These are phyloP conservation scores for Esox niger DNA, from an alignment of 2,113 vertebrate genomes.

Conservation along the genomic window DNA sequence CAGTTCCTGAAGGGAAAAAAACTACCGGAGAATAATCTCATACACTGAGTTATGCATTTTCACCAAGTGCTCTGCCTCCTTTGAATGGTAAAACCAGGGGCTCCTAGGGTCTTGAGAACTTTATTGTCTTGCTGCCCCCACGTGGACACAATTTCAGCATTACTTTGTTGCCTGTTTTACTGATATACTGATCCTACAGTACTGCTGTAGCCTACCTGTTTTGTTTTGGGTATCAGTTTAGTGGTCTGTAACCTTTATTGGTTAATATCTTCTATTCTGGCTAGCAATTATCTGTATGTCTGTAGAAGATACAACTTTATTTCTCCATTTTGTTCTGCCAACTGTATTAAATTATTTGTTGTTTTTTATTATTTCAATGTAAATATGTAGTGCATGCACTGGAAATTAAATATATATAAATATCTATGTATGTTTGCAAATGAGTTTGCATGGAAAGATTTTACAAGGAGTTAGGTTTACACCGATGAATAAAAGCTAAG, in stretches of 20 bases:
- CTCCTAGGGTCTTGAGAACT: background rate
- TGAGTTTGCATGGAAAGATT: conserved; percentile 84
- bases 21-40: conserved; percentile 12
- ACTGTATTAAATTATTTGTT: conserved; percentile 61
- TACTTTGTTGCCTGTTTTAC: conserved; percentile 11
- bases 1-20: background rate
- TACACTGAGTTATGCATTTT: conserved; percentile 21
- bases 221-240: background rate
- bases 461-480: conserved; percentile 68
- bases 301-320: conserved; percentile 31
- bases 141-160: conserved; percentile 25
- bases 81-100: background rate
- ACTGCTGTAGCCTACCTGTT: background rate
- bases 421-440: conserved; percentile 75
- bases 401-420: conserved; percentile 44
- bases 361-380: conserved; percentile 62
- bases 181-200: background rate
- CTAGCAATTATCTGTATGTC: background rate
- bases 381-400: conserved; percentile 75
- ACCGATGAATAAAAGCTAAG: conserved; percentile 71
- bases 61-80: conserved; percentile 14
- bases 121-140: conserved; percentile 18
- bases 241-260: background rate
- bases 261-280: conserved; percentile 27
- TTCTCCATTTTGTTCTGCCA: conserved; percentile 52